Conservation (phyloP, 2,888 invertebrate genomes). For the Drosophila subsilvestris region DNA sequence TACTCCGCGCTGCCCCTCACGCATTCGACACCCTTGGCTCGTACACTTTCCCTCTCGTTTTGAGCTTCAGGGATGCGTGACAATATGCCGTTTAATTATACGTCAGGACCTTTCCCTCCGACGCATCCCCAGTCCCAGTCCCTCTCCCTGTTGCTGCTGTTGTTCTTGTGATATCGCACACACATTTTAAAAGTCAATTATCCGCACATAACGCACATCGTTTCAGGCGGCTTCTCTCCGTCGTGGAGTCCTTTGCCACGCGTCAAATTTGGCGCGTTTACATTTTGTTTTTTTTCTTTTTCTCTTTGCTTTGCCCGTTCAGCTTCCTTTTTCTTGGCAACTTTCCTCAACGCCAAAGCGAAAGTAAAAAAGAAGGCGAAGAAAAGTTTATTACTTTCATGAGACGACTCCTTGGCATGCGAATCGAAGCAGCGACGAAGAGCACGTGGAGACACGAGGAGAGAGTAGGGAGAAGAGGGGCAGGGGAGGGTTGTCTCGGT, state of each 20-base stretch:
- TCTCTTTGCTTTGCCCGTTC: slow-evolving; percentile 6
- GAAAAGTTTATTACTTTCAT: slow-evolving; percentile 67
- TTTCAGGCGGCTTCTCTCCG: slow-evolving; percentile 31
- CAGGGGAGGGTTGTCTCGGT: slow-evolving; percentile 34
- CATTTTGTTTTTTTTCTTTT: slow-evolving; percentile 23
- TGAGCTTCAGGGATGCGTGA: slow-evolving; percentile 67
- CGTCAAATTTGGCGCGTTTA: slow-evolving; percentile 72
- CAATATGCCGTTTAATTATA: slow-evolving; percentile 80
- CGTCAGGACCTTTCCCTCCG: slow-evolving; percentile 64
- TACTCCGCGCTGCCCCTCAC: not conserved
- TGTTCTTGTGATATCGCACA: slow-evolving; percentile 75
- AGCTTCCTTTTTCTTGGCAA: slow-evolving; percentile 45
- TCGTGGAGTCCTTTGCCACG: slow-evolving; percentile 55
- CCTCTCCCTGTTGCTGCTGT: slow-evolving; percentile 35
- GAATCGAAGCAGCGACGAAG: slow-evolving; percentile 20
- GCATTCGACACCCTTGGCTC: slow-evolving; percentile 4
- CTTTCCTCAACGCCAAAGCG: slow-evolving; percentile 42
- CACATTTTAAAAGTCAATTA: slow-evolving; percentile 79
- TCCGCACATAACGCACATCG: slow-evolving; percentile 79
- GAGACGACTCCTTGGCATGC: slow-evolving; percentile 62
- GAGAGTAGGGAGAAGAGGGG: slow-evolving; percentile 5
- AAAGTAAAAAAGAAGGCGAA: not conserved
- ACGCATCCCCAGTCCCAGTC: not conserved
- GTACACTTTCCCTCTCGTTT: not conserved
- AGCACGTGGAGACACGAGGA: slow-evolving; percentile 2